phyloP scores from a whole-genome alignment of 2,797 vertebrate genomes.

The Schizopygopsis malacanthus region DNA sequence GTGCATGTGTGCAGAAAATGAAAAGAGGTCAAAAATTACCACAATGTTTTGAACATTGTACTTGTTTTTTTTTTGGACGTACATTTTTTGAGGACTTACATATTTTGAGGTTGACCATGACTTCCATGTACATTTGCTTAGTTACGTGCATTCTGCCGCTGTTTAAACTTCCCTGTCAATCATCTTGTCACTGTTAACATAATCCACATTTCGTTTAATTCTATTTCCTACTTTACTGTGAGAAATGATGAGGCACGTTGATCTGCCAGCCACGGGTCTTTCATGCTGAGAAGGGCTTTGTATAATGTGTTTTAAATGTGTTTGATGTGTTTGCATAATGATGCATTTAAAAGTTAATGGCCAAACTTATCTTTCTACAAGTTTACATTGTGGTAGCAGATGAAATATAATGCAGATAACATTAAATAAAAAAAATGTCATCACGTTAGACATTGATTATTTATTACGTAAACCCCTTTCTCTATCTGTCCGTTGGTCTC shows the following conservation, averaged over 20 bases:
- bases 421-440: no score
- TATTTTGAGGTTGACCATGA: not conserved
- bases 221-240: no score
- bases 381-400: not conserved
- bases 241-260: no score
- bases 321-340: not conserved
- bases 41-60: not conserved
- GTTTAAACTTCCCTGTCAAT: not conserved
- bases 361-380: not conserved
- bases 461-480: no score
- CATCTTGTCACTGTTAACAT: not conserved
- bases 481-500: no score
- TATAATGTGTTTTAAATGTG: no score
- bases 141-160: not conserved
- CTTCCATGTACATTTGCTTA: not conserved
- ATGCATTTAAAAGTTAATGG: not conserved
- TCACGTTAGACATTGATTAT: no score
- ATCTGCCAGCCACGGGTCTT: no score
- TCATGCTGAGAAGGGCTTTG: no score
- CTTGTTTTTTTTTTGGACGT: not conserved
- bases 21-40: not conserved
- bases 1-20: not conserved
- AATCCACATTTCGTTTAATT: not conserved
- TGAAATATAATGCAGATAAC: no score
- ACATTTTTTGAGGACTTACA: not conserved